Base-by-base conservation (phyloP, 2,888 invertebrate genomes). In the Sisyra nigra region DNA sequence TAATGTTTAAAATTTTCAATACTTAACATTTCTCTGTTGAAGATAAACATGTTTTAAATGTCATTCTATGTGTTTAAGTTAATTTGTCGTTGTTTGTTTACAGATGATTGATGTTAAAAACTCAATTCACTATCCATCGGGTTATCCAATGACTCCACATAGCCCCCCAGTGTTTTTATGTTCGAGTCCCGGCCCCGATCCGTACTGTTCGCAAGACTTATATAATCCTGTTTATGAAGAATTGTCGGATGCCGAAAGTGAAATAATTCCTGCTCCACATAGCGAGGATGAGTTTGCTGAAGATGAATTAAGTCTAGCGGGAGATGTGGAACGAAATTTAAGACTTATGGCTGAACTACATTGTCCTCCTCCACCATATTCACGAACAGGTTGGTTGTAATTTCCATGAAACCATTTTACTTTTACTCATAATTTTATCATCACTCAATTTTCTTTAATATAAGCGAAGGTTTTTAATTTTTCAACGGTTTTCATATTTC, bases 211-310 rank as follows among this genome's bases (percentile, higher is more conserved):
- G 43, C 71, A 74, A 55, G 73, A 74, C 54, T 65, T 77, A 56
- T 71, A 77, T 54, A 85, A 86, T 53, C 85, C 85, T 41, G 79
- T 86, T 17, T 86, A 86, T 62, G 86, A 86, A 63, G 86, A 86
- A 57, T 68, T 87, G 35, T 76, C 75, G 48, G 76, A 78, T 55
- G 72, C 70, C 42, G 72, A 77, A 51, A 71, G 68, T 45, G 72
- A 72, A 49, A 48, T 62, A 32, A 59, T 57, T 18, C 68, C 69
- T 2, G 77, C 75, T 9, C 68, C 75, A 31, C 77, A 76, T 55
- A 84, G 83, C 55, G 86, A 85, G 56, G 86, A 86, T 54, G 85
- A 86, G 55, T 85, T 86, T 56, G 85, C 85, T 40, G 86, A 85
- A 62, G 86, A 86, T 57, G 86, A 86, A 56, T 67, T 86, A 10